Evolutionary conservation across 2,888 invertebrate species (phyloP).

Genomic region (Polyploca ridens): DNA sequence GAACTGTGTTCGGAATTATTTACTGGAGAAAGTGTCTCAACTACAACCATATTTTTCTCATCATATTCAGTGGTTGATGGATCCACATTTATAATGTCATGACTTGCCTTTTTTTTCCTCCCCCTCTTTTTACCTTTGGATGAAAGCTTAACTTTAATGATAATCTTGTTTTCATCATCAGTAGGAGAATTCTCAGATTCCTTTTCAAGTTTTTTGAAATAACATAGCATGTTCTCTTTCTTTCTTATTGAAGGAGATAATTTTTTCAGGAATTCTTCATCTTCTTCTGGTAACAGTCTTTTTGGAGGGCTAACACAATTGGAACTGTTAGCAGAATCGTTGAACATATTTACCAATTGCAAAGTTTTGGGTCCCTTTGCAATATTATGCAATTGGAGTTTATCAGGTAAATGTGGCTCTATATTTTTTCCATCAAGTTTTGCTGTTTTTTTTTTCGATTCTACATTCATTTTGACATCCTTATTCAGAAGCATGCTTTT

Average conservation of each 20-base stretch:
- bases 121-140: slow-evolving; percentile 58
- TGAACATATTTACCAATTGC: slow-evolving; percentile 60
- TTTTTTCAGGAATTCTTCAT: slow-evolving; percentile 79
- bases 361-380: slow-evolving; percentile 43
- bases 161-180: slow-evolving; percentile 42
- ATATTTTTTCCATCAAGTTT: slow-evolving; percentile 17
- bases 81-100: slow-evolving; percentile 15
- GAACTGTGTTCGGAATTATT: background rate
- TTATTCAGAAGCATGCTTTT: slow-evolving; percentile 74
- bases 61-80: slow-evolving; percentile 16
- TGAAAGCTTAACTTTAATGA: slow-evolving; percentile 68
- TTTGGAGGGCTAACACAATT: slow-evolving; percentile 32
- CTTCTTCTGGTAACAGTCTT: slow-evolving; percentile 55
- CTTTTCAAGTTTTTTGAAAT: slow-evolving; percentile 82
- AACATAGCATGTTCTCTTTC: slow-evolving; percentile 85
- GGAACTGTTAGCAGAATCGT: slow-evolving; percentile 38
- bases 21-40: background rate
- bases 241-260: slow-evolving; percentile 84
- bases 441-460: slow-evolving; percentile 18
- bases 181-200: slow-evolving; percentile 39
- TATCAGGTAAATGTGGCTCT: slow-evolving; percentile 17
- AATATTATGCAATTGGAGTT: slow-evolving; percentile 21
- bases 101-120: slow-evolving; percentile 52
- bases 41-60: background rate
- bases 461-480: slow-evolving; percentile 37